Evolutionary conservation across 2,113 vertebrate species (phyloP).

Genomic region (Ranitomeya imitator): DNA sequence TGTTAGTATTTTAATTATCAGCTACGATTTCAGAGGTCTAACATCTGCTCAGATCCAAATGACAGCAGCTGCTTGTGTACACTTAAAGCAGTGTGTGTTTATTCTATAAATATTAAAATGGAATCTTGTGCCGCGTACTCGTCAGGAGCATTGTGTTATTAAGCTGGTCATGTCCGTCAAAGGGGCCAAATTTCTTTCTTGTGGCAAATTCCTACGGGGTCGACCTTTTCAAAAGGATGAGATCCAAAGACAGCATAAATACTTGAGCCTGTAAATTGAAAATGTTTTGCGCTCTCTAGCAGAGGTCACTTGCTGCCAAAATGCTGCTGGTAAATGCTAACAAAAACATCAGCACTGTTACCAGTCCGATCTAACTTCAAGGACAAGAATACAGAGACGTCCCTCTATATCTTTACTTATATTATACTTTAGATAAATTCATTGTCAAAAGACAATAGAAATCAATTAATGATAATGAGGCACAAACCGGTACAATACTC

Average conservation of each 20-base stretch:
- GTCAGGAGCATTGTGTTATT: slow-evolving; percentile 53
- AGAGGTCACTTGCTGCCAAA: slow-evolving; percentile 66
- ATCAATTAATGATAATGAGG: background rate
- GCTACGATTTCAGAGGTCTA: slow-evolving; percentile 74
- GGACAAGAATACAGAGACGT: slow-evolving; percentile 62
- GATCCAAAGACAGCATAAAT: slow-evolving; percentile 63
- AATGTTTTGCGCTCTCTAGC: slow-evolving; percentile 65
- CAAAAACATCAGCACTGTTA: slow-evolving; percentile 63
- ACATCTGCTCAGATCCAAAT: slow-evolving; percentile 78
- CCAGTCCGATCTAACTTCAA: slow-evolving; percentile 57
- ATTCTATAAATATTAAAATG: slow-evolving; percentile 69
- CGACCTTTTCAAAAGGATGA: slow-evolving; percentile 68
- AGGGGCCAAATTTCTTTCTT: slow-evolving; percentile 60
- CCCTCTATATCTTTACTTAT: background rate
- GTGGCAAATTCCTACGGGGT: slow-evolving; percentile 60
- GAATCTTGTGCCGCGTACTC: slow-evolving; percentile 60
- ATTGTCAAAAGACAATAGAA: background rate
- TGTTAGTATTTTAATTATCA: slow-evolving; percentile 83
- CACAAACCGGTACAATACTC: background rate
- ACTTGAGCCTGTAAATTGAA: slow-evolving; percentile 67
- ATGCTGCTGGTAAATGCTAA: slow-evolving; percentile 58
- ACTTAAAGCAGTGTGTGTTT: slow-evolving; percentile 69
- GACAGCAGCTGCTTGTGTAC: slow-evolving; percentile 75
- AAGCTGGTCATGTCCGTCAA: slow-evolving; percentile 59
- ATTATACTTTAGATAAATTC: background rate